Base-by-base conservation (phyloP, 2,797 vertebrate species). In the Sphaeramia orbicularis region DNA sequence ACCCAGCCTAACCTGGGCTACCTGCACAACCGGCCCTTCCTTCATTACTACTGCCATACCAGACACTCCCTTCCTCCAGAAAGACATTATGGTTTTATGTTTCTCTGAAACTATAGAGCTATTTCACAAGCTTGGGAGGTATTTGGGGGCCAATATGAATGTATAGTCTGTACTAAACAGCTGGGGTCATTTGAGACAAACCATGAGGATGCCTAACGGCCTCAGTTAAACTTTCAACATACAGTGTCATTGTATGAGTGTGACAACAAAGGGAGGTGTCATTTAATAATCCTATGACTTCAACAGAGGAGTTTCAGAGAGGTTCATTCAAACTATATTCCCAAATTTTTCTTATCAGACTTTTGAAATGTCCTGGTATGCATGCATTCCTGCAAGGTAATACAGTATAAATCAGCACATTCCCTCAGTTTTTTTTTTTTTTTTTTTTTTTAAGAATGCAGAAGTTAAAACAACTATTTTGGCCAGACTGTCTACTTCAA, bases 61-160 rank as follows among this genome's bases (percentile, higher is more conserved):
- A 45, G 74, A 75, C 79, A 87, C 85, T 84, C 82, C 85, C 77
- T 87, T 85, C 78, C 75, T 86, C 79, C 76, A 69, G 76, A 86
- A 85, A 84, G 86, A 80, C 80, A 89, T 93, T 88, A 86, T 76
- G 74, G 79, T 89, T 85, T 93, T 81, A 74, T 27, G 81, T 94
- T 93, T 91, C 91, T 53, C 41, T 7, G 56, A 80, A 90, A 92
- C 83, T 81, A 86, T 80, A 86, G 75, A 85, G 78, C 63, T 74
- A 15, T 65, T 67, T 91, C 85, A 90, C 78, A 85, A 87, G 86
- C 75, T 85, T 63, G 62, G 49, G 76, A 76, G 77, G 57, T 58
- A 82, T 85, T 86, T 77, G 63, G 19, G 59, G 65, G 41, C 71
- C 32, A 24, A 65, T 65, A 60, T 80, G 70, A 84, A 84, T 67